Percentiles rank a stretch among this genome's conserved stretches.
These are phyloP conservation scores for Eriosoma lanigerum DNA, from an alignment of 1,140 invertebrate species.

Conservation along the genomic window DNA sequence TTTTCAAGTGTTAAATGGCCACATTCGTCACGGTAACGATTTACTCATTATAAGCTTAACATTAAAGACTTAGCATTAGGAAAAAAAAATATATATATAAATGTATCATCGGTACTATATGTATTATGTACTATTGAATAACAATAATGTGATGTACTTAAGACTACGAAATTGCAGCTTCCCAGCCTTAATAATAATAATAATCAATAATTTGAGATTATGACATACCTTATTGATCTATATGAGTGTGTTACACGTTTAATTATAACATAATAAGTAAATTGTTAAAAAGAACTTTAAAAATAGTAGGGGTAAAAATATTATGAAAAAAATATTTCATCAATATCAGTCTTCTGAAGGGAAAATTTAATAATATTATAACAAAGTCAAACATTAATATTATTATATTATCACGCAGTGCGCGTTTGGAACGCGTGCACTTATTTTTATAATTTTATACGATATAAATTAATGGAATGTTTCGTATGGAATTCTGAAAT, in stretches of 20 bases:
- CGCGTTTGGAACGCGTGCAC: background rate
- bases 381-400: constrained; percentile 16
- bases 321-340: constrained; percentile 11
- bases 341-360: constrained; percentile 44
- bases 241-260: background rate
- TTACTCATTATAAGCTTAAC: constrained; percentile 26
- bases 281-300: constrained; percentile 20
- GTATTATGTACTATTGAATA: background rate
- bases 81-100: constrained; percentile 11
- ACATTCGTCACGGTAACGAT: constrained; percentile 47
- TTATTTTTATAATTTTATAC: background rate
- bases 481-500: constrained; percentile 31
- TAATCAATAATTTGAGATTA: background rate
- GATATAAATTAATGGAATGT: constrained; percentile 10
- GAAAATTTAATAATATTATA: constrained; percentile 35
- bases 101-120: background rate
- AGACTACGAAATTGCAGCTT: constrained; percentile 40
- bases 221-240: background rate
- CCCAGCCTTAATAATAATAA: constrained; percentile 46
- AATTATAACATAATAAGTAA: background rate
- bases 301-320: constrained; percentile 34
- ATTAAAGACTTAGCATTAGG: background rate
- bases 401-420: constrained; percentile 15
- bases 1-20: constrained; percentile 21
- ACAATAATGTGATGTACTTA: constrained; percentile 42